Base-by-base conservation (phyloP, 1,140 invertebrate species). In the Brevipalpus yothersi region DNA sequence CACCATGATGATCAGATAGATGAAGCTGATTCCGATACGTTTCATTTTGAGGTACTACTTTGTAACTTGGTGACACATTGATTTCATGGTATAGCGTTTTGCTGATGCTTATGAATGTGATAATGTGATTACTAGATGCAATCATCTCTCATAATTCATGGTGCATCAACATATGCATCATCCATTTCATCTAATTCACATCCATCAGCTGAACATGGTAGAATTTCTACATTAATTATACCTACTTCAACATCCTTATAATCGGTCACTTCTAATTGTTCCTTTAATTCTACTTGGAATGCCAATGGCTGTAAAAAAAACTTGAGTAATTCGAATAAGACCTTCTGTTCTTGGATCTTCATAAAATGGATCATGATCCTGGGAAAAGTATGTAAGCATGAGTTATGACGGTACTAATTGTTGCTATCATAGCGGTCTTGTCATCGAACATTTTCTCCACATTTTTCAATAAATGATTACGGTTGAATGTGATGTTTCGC, bases 351-450 rank as follows among this genome's bases (percentile, higher is more conserved):
- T 72, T 10, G 71, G 66, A 59, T 77, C 72, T 65, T 80, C 78
- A 56, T 72, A 66, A 67, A 81, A 81, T 41, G 79, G 79, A 69
- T 81, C 79, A 58, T 73, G 68, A 31, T 76, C 73, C 76, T 79
- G 65, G n/a, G 43, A 65, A 65, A 56, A 58, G 43, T 19, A 31
- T 31, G 31, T 5, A 31, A 31, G 31, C 5, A 31, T 31, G 31
- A 31, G 5, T 31, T 5, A 3, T 31, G 31, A 31, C n/a, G n/a
- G n/a, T n/a, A n/a, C n/a, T n/a, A n/a, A n/a, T n/a, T n/a, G n/a
- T n/a, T n/a, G n/a, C n/a, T n/a, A n/a, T n/a, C n/a, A n/a, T n/a
- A n/a, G n/a, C n/a, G n/a, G n/a, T n/a, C n/a, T n/a, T n/a, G n/a
- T n/a, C n/a, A n/a, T n/a, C n/a, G n/a, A n/a, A n/a, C n/a, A n/a